These are phyloP conservation scores for Melanostoma scalare DNA, from an alignment of 2,888 invertebrate genomes.

Conservation along the genomic window DNA sequence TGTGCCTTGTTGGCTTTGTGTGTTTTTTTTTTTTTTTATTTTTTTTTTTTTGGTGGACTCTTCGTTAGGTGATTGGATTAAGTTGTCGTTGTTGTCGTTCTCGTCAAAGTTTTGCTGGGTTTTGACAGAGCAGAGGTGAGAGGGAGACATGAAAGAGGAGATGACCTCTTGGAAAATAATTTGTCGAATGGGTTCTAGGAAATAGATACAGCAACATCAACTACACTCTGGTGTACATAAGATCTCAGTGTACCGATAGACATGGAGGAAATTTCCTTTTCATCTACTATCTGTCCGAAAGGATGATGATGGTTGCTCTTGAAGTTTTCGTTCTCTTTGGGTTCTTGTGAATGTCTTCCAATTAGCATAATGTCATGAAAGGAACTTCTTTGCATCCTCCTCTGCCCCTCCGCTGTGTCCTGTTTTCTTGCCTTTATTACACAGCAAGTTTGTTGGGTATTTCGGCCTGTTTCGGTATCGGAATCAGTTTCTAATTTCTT, in stretches of 20 bases:
- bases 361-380: conserved; percentile 68
- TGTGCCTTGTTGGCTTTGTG: conserved; percentile 55
- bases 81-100: conserved; percentile 53
- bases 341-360: conserved; percentile 40
- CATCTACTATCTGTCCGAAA: conserved; percentile 17
- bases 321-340: conserved; percentile 7
- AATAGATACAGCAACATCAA: neutral
- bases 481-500: conserved; percentile 60
- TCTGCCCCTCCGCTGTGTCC: neutral
- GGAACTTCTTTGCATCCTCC: conserved; percentile 10
- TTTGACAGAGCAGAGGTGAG: neutral
- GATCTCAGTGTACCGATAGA: conserved; percentile 63
- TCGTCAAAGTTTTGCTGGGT: conserved; percentile 47
- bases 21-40: conserved; percentile 31
- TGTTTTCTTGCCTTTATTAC: conserved; percentile 7
- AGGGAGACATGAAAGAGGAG: conserved; percentile 8
- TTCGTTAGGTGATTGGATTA: conserved; percentile 72
- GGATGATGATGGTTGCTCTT: conserved; percentile 17
- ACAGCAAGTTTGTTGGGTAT: conserved; percentile 19
- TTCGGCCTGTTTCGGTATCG: conserved; percentile 21
- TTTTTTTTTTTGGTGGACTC: conserved; percentile 54
- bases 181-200: conserved; percentile 64
- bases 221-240: conserved; percentile 6
- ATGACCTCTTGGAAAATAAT: conserved; percentile 69
- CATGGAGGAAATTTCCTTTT: conserved; percentile 48